These are phyloP conservation scores for Eremobia ochroleuca DNA, from an alignment of 2,888 invertebrate genomes.

Conservation along the genomic window DNA sequence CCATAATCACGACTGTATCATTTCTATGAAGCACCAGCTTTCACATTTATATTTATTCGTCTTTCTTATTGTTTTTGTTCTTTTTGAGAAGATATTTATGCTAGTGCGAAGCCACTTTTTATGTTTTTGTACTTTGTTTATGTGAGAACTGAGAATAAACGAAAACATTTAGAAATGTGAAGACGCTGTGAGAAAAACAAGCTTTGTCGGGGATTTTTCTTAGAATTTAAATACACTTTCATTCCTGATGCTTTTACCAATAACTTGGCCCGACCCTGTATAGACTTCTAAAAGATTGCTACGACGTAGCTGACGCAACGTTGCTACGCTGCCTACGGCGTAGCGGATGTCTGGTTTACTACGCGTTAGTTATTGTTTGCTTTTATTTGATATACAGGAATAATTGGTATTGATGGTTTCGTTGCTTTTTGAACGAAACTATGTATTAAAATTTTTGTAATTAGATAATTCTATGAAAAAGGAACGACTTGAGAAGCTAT, in stretches of 20 bases:
- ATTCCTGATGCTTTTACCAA: constrained; percentile 1
- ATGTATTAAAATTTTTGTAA: neutral
- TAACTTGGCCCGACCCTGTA: neutral
- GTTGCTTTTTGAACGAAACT: too few relatives aligned
- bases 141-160: constrained; percentile 5
- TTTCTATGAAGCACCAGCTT: constrained; percentile 3
- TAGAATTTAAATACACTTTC: constrained; percentile 15
- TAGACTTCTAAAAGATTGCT: constrained; percentile 17
- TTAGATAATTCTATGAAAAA: neutral
- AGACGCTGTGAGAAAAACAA: constrained; percentile 10
- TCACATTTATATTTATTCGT: constrained; percentile 2
- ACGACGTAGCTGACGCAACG: constrained; percentile 16
- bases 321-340: constrained; percentile 24
- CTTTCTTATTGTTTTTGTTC: constrained; percentile 1
- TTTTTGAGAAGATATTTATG: constrained; percentile 19
- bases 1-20: too few relatives aligned
- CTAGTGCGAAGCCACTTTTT: neutral
- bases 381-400: too few relatives aligned
- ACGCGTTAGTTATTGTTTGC: neutral
- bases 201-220: neutral
- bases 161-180: constrained; percentile 7
- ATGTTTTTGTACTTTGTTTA: constrained; percentile 9
- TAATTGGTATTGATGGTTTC: too few relatives aligned
- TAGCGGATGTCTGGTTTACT: constrained; percentile 6
- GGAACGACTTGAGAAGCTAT: neutral